Base-by-base conservation (phyloP, 64 coral and sea anemone species). In the Montipora sp. region DNA sequence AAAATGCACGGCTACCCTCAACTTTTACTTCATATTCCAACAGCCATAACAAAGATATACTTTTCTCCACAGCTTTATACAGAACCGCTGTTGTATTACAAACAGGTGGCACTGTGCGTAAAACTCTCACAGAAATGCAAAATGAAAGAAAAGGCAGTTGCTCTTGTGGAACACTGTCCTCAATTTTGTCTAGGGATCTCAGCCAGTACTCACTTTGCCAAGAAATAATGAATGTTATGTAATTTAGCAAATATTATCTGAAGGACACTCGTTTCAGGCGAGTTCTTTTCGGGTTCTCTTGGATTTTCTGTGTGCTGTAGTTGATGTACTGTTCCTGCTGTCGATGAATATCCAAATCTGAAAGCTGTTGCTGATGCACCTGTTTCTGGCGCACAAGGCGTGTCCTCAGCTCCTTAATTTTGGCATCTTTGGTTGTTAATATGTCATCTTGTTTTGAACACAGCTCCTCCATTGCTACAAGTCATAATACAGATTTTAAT, bases 271-370 rank as follows among this genome's bases (percentile, higher is more conserved):
- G 88, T 88, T 89, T 96, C 82, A 91, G 91, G 16, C 83, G 87
- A 63, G 83, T 80, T 72, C 80, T 94, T 22, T 87, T 90, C 11
- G 48, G 80, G 4, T 75, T 94, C 43, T 91, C 92, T 81, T 91
- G 74, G 59, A 87, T 65, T 90, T 94, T 94, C 18, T 93, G 91
- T 59, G 95, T 90, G 51, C 85, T 96, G 55, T 93, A 58, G 27
- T 94, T 83, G 65, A 96, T 96, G 61, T 98, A 98, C 83, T 95
- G 84, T 51, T 98, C 97, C 76, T 98, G 97, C 48, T 95, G 88
- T 15, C 94, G 88, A 75, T 98, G 91, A 79, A 98, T 95, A 51
- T 96, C 97, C 19, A 98, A 43, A 61, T 95, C 94, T 66, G 97
- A 95, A 10, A 98, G 78, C 7, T 85, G 65, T 20, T 98, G 94